Evolutionary conservation across 2,797 vertebrate genomes (phyloP), one percentile per base, ranked within the genome.

Genomic region (Perodicticus potto): DNA sequence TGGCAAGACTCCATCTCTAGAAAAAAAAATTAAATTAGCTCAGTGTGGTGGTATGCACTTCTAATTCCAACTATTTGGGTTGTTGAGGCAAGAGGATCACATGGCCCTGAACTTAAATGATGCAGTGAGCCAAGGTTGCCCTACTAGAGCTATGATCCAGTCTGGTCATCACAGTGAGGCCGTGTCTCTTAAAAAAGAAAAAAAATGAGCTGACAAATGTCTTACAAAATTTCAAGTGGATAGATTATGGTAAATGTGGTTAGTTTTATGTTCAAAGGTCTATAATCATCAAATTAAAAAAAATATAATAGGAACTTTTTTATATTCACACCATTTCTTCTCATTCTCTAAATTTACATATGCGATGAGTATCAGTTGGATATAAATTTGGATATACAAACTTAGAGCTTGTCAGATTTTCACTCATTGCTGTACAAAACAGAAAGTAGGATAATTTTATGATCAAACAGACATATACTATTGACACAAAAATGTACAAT

Each of bases 281-380:
- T 76, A 32, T 61, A 59, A 80, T 77, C 65, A 25, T 85, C 53
- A 95, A 80, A 70, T 29, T 40, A 32, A 85, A 85, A 85, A 87
- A 69, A 85, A 59, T 80, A 70, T 85, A 70, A 65, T 29, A 77
- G 32, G 9, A 83, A 43, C 25, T 70, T 1, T 59, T 85, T 63
- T 55, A 29, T 69, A 59, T 67, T 83, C 37, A 55, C 53, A 78
- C n/a, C 43, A 37, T 87, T 81, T 61, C 34, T 77, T 77, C 53
- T 43, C 17, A 90, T 76, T n/a, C 19, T 19, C 20, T 19, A 49
- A 69, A 74, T 3, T 80, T 94, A 87, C 22, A 74, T 61, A 16
- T 37, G 74, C 89, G 57, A 94, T 43, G 1, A 34, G 74, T 86
- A 57, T 22, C 29, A 84, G 55, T 2, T 43, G 10, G 27, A 78